Evolutionary conservation across 2,888 invertebrate genomes (phyloP), one percentile per base, ranked within the genome.

Genomic region (Acleris laterana): DNA sequence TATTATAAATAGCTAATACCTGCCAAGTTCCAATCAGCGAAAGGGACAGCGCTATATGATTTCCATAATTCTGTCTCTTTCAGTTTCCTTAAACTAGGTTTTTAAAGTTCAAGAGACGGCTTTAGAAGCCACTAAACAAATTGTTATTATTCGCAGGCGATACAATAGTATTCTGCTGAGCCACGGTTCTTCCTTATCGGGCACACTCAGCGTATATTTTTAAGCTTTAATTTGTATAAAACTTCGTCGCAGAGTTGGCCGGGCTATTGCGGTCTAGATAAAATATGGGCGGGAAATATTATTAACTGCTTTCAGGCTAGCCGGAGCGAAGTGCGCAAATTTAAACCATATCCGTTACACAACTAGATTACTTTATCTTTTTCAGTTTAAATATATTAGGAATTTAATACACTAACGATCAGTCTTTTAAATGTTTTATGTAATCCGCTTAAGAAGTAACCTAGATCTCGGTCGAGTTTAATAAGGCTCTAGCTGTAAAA

Each of bases 221-320:
- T 63, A 63, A 63, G 51, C 63, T 32, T 52, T 63, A 58, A 63
- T 46, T 58, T 57, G 46, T 25, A 55, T 55, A 19, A 51, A 63
- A 63, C 51, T 63, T 63, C n/a, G 51, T 51, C 63, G 51, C 57
- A 16, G 46, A 51, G 51, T 57, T 46, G 28, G 32, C 63, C 16
- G 25, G 32, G 55, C 46, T 53, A 53, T 61, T 53, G 44, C 62
- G 42, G 38, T 58, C 57, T 5, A 48, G 51, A 52, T 63, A 52
- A 63, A 58, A 52, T 63, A 58, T 52, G 57, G 32, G n/a, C 32
- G 28, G 16, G 19, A 32, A 25, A 44, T 57, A 58, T 57, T 57
- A 63, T 58, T 50, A 51, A 51, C 57, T 56, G 51, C 57, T 42
- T 20, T 55, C 55, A 28, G 57, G 46, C 13, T 51, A 46, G 44